Base-by-base conservation (phyloP, 2,797 vertebrate genomes). In the Gouania willdenowi region DNA sequence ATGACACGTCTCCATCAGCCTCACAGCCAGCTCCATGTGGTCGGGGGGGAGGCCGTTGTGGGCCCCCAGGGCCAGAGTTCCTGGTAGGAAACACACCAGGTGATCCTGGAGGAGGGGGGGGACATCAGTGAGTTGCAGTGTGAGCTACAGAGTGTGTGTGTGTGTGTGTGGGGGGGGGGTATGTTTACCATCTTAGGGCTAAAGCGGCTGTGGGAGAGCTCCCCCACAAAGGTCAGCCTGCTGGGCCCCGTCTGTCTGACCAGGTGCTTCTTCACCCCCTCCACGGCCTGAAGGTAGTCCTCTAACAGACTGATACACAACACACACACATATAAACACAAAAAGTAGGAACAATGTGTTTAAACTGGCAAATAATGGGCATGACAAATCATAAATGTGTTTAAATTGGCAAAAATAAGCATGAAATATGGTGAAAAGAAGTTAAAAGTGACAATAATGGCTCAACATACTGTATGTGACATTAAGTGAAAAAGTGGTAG, bases 21-120 rank as follows among this genome's bases (percentile, higher is more conserved):
- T 79, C 58, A 66, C 68, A 0, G 94, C 96, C 66, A 98, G 59
- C n/a, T 91, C 86, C 95, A 99, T 92, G 66, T 99, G 96, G 40
- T 94, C 92, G 1, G 72, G 78, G 0, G 91, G 85, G 35, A 99
- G 82, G 3, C 93, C 93, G 0, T 93, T 92, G 70, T 97, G 94
- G 40, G 85, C 91, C 2, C 96, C 96, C 14, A 99, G 75, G 0
- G 96, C 96, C 72, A 98, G 72, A 0, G 94, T 95, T 4, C 96
- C 96, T 0, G 96, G 96, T 71, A 99, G 83, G 75, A 99, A 99
- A 77, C 96, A 98, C 51, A 98, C 95, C 62, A 98, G 80, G 81
- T 98, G 95, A 86, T 99, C 96, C 96, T 98, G 15, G 27, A 37
- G 25, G 27, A 26, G 17, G 5, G 14, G 5, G 36, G 32, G 18